Evolutionary conservation across 2,888 invertebrate genomes (phyloP), one percentile per base, ranked within the genome.

Genomic region (Amphimallon solstitiale): DNA sequence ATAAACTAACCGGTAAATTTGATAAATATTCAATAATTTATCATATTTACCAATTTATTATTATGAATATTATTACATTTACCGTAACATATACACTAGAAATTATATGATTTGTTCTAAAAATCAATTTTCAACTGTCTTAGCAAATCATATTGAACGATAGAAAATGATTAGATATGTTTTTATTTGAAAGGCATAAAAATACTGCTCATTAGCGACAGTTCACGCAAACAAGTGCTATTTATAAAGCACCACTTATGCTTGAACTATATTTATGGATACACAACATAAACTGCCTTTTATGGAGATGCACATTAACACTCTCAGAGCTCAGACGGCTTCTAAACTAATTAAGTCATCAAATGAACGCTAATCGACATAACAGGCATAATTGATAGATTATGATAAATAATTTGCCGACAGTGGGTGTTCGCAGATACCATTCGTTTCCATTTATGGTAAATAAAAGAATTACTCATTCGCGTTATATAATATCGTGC

Each of bases 211-310:
- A 29, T 29, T 29, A 7, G 29, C 9, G 9, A 29, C 29, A 29
- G 5, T 29, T 7, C 5, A 5, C n/a, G n/a, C n/a, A n/a, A 7
- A 29, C 29, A 29, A 23, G 29, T 9, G 29, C 29, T 29, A 29
- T 29, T 29, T 29, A 29, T 29, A 29, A 29, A 29, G 29, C 9
- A 43, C 43, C 23, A 29, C 37, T 14, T 56, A 56, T 56, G 43
- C 56, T 56, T 56, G 56, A 56, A 56, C 43, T 43, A 56, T 56
- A 56, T 56, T 40, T 56, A 56, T 56, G 43, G 56, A 56, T 56
- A 56, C 29, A 7, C 29, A 7, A 29, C 19, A 43, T 43, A 56
- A 56, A 56, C 56, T 23, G 21, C 56, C 56, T 43, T 56, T 56
- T 56, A 56, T 29, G 56, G 56, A 43, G 15, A 54, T 10, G 38